These are phyloP conservation scores for Pocillopora meandrina DNA, from an alignment of 92 coral and sea anemone species.

Conservation along the genomic window DNA sequence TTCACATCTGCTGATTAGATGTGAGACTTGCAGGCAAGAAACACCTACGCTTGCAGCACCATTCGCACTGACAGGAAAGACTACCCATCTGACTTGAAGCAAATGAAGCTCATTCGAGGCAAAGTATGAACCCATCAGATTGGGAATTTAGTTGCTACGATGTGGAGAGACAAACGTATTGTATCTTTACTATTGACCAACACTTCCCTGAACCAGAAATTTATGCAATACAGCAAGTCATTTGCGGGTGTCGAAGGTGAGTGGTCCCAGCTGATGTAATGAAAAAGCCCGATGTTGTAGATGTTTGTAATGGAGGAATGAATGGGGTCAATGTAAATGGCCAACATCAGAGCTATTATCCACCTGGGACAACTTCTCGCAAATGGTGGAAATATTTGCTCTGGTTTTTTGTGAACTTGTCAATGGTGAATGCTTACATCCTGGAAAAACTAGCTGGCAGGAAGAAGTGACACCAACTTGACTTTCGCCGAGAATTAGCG, in stretches of 20 bases:
- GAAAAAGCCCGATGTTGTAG: no score
- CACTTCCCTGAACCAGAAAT: constrained; percentile 19
- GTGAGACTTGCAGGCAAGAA: constrained; percentile 1
- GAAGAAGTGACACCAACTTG: constrained; percentile 9
- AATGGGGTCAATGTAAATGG: constrained; percentile 28
- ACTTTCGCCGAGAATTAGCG: constrained; percentile 38
- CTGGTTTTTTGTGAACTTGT: constrained; percentile 51
- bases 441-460: constrained; percentile 12
- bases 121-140: constrained; percentile 16
- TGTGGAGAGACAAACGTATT: constrained; percentile 41
- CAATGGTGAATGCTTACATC: constrained; percentile 43
- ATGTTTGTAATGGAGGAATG: constrained; percentile 23
- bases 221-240: constrained; percentile 10
- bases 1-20: constrained; percentile 11
- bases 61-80: constrained; percentile 8
- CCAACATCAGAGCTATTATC: constrained; percentile 23
- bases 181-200: constrained; percentile 19
- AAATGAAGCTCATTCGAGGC: constrained; percentile 15
- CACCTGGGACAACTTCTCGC: no score
- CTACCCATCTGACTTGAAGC: constrained; percentile 24
- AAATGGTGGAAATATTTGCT: constrained; percentile 58
- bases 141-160: constrained; percentile 22
- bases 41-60: constrained; percentile 25
- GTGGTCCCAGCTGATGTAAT: constrained; percentile 26
- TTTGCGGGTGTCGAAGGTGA: neutral